These are phyloP conservation scores for Cryptophagus acutangulus DNA, from an alignment of 2,888 invertebrate species.

Conservation along the genomic window DNA sequence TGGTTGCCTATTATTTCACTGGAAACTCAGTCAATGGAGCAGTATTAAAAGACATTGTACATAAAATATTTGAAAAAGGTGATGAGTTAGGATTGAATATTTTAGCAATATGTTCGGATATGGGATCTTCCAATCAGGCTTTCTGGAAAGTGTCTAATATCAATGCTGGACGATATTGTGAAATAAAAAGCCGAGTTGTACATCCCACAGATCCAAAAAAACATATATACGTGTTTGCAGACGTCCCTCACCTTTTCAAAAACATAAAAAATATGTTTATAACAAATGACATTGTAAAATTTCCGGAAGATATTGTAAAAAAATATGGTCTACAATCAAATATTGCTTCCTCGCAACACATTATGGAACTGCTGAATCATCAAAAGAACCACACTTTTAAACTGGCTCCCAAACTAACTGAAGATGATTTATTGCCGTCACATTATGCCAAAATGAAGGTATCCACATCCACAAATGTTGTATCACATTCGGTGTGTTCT, in stretches of 20 bases:
- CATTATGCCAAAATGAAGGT: constrained; percentile 27
- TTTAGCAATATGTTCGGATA: constrained; percentile 27
- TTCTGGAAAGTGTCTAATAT: constrained; percentile 27
- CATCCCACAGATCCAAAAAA: constrained; percentile 21
- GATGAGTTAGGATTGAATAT: constrained; percentile 21
- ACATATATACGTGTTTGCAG: constrained; percentile 20
- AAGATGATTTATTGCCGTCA: constrained; percentile 19
- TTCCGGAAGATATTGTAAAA: constrained; percentile 14
- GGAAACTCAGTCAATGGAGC: constrained; percentile 22
- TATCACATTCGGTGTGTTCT: constrained; percentile 19
- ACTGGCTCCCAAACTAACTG: constrained; percentile 21
- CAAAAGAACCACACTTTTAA: constrained; percentile 13
- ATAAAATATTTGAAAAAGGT: constrained; percentile 20
- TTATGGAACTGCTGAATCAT: constrained; percentile 15
- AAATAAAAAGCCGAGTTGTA: constrained; percentile 8
- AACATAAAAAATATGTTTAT: constrained; percentile 23
- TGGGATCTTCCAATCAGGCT: constrained; percentile 29
- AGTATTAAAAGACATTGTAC: constrained; percentile 17
- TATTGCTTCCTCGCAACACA: constrained; percentile 17
- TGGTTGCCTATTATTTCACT: constrained; percentile 31
- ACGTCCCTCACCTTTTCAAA: constrained; percentile 23
- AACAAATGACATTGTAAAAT: constrained; percentile 18
- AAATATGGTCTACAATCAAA: constrained; percentile 22
- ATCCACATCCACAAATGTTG: constrained; percentile 21
- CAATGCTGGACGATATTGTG: constrained; percentile 15